Conservation (phyloP, 2,797 vertebrate species). For the Thunnus albacares region DNA sequence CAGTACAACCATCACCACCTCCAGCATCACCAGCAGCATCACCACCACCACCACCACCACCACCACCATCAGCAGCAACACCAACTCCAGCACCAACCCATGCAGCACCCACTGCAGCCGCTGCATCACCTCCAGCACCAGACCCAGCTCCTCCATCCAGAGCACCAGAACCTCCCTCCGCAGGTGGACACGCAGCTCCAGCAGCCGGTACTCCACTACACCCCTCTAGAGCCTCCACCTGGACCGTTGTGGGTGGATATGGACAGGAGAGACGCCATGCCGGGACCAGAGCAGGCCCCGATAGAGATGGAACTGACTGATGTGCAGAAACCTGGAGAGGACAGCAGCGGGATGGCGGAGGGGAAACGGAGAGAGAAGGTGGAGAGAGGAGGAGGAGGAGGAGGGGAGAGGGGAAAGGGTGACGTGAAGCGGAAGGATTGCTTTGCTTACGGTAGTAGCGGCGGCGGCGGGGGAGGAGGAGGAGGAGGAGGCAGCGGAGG, state of each 20-base stretch:
- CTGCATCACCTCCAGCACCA: slow-evolving; percentile 74
- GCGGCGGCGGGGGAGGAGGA: neutral
- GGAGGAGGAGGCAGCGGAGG: slow-evolving; percentile 39
- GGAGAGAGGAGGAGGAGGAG: slow-evolving; percentile 18
- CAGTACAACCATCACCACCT: slow-evolving; percentile 64
- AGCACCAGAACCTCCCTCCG: slow-evolving; percentile 57
- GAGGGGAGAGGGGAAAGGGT: slow-evolving; percentile 41
- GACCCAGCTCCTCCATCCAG: slow-evolving; percentile 60
- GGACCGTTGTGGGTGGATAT: slow-evolving; percentile 69
- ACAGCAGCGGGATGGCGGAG: slow-evolving; percentile 26
- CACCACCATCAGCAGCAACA: slow-evolving; percentile 33
- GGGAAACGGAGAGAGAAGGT: slow-evolving; percentile 58
- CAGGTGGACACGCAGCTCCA: slow-evolving; percentile 56
- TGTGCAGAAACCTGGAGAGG: neutral
- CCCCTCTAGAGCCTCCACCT: slow-evolving; percentile 59
- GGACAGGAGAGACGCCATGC: slow-evolving; percentile 41
- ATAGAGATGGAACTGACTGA: slow-evolving; percentile 53
- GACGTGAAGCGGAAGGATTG: slow-evolving; percentile 67
- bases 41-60: slow-evolving; percentile 30
- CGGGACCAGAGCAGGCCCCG: slow-evolving; percentile 45
- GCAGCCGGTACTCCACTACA: slow-evolving; percentile 70
- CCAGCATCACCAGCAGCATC: slow-evolving; percentile 35
- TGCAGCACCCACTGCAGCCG: slow-evolving; percentile 73
- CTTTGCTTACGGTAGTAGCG: slow-evolving; percentile 31
- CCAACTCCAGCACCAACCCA: slow-evolving; percentile 54